These are phyloP conservation scores for Mobula birostris DNA, from an alignment of 2,113 vertebrate genomes.

Conservation along the genomic window DNA sequence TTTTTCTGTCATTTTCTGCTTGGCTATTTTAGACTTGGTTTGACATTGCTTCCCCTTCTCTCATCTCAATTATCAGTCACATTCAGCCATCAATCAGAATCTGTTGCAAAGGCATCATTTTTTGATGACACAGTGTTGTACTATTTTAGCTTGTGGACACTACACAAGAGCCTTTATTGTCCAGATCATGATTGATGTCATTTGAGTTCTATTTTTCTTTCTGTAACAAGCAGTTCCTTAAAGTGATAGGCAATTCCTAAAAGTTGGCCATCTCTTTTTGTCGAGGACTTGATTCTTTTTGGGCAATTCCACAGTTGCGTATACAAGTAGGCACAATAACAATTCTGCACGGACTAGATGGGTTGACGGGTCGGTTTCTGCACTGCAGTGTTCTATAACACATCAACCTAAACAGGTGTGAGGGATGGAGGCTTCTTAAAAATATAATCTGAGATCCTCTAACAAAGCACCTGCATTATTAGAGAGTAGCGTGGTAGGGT, in stretches of 20 bases:
- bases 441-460: background rate
- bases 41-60: constrained; percentile 47
- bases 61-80: constrained; percentile 48
- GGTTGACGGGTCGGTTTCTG: too few relatives aligned
- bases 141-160: constrained; percentile 38
- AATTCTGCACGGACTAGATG: too few relatives aligned
- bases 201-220: background rate
- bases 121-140: constrained; percentile 40
- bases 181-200: background rate
- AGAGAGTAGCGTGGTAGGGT: too few relatives aligned
- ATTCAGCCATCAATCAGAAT: constrained; percentile 49
- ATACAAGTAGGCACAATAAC: background rate
- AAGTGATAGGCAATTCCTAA: background rate
- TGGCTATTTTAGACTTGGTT: constrained; percentile 47
- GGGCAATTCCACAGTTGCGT: too few relatives aligned
- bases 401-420: background rate
- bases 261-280: background rate
- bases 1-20: constrained; percentile 47
- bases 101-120: constrained; percentile 44
- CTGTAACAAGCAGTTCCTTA: constrained; percentile 1
- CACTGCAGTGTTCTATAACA: too few relatives aligned
- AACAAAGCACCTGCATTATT: background rate
- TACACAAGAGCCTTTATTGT: constrained; percentile 40
- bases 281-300: background rate
- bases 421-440: background rate